A percentile compares a stretch with the other conserved stretches of the same genome.
Conservation (phyloP, 2,888 invertebrate genomes). For the Drosophila nr. perissopoda region DNA sequence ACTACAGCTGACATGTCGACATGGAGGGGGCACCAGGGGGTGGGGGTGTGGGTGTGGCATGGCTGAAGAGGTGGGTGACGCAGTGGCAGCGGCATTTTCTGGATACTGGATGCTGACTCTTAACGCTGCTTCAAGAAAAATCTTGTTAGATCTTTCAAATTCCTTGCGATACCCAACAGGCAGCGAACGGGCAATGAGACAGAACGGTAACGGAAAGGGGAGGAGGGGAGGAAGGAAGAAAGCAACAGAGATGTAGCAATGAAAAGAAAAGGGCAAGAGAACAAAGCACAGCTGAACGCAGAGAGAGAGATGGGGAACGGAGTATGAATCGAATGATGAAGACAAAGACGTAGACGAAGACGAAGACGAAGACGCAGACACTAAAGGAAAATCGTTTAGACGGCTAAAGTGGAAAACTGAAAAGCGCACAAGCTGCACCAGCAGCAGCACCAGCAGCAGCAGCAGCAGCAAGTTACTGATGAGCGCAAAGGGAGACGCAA, state of each 20-base stretch:
- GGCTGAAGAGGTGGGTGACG: neutral
- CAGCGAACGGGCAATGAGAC: constrained; percentile 28
- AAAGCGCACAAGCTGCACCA: constrained; percentile 51
- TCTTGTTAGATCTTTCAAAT: constrained; percentile 70
- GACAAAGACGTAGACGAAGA: constrained; percentile 19
- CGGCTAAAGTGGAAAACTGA: constrained; percentile 58
- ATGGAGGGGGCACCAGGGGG: neutral
- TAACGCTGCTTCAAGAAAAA: constrained; percentile 56
- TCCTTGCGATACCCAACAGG: constrained; percentile 49
- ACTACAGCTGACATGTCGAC: constrained; percentile 13
- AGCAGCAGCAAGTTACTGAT: constrained; percentile 41
- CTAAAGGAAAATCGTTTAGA: constrained; percentile 56
- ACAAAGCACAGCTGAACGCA: constrained; percentile 1
- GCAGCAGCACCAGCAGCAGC: constrained; percentile 3
- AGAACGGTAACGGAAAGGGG: constrained; percentile 4
- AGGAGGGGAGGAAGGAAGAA: neutral
- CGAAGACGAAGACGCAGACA: constrained; percentile 28
- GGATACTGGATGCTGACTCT: constrained; percentile 38
- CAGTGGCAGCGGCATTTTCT: neutral
- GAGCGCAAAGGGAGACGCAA: constrained; percentile 49
- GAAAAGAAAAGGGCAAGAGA: constrained; percentile 11
- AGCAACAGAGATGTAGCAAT: constrained; percentile 7
- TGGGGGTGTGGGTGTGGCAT: too few species aligned
- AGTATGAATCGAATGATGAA: constrained; percentile 31
- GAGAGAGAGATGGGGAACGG: constrained; percentile 6